Evolutionary conservation across 2,888 invertebrate genomes (phyloP).

Genomic region (Lasius platythorax): DNA sequence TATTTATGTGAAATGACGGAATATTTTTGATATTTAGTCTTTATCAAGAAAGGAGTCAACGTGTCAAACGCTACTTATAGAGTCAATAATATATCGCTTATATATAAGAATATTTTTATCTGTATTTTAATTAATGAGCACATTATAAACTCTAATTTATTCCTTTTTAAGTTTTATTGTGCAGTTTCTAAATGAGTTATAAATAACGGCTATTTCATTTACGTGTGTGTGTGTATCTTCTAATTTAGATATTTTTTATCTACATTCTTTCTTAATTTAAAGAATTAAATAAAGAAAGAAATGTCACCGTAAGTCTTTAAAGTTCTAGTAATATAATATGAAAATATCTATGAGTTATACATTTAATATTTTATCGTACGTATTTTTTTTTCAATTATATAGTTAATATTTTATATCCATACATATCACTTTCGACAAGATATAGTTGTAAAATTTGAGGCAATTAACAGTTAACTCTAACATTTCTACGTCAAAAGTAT

Average conservation of each 20-base stretch:
- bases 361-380: background rate
- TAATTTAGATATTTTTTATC: background rate
- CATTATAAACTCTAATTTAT: background rate
- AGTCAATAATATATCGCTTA: background rate
- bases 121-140: background rate
- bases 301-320: background rate
- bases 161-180: background rate
- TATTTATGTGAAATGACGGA: background rate
- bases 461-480: background rate
- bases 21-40: constrained; percentile 14
- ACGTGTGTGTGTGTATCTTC: background rate
- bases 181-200: background rate
- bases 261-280: background rate
- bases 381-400: background rate
- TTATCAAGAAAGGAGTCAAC: background rate
- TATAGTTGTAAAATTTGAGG: too few species aligned
- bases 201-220: background rate
- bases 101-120: background rate
- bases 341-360: background rate
- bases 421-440: background rate
- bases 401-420: background rate
- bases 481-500: background rate
- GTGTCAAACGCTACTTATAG: background rate
- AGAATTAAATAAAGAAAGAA: background rate
- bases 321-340: background rate